These are phyloP conservation scores for Temnothorax longispinosus DNA, from an alignment of 1,140 invertebrate species.

Conservation along the genomic window DNA sequence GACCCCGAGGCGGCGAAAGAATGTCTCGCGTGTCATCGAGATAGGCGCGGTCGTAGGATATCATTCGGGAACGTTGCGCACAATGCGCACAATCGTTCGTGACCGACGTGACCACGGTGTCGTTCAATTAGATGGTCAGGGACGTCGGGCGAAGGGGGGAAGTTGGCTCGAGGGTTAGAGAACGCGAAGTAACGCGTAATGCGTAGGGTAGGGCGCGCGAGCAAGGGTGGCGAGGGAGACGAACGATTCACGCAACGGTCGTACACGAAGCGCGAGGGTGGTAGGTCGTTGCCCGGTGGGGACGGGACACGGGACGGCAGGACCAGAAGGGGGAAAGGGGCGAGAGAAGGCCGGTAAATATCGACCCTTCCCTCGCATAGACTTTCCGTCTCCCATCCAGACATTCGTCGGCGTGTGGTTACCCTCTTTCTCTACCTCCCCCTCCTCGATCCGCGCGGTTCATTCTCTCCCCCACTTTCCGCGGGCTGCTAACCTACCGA, in stretches of 20 bases:
- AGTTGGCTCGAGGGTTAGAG: slow-evolving; percentile 57
- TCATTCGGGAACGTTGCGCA: background rate
- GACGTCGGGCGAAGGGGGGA: background rate
- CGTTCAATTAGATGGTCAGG: slow-evolving; percentile 27
- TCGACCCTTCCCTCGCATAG: slow-evolving; percentile 79
- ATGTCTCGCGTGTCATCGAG: background rate
- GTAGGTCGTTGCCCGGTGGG: slow-evolving; percentile 54
- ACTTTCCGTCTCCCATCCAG: slow-evolving; percentile 73
- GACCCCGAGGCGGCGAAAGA: background rate
- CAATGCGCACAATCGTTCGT: no score
- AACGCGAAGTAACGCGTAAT: slow-evolving; percentile 29
- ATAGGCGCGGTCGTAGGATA: slow-evolving; percentile 17
- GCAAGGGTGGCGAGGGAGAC: background rate
- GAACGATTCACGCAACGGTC: slow-evolving; percentile 2
- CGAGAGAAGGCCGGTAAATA: slow-evolving; percentile 80
- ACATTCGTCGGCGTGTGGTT: slow-evolving; percentile 72
- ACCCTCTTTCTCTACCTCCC: slow-evolving; percentile 53
- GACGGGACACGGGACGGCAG: background rate
- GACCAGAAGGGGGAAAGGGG: background rate
- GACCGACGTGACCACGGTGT: slow-evolving; percentile 49
- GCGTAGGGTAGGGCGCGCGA: slow-evolving; percentile 23
- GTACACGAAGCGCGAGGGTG: slow-evolving; percentile 29
- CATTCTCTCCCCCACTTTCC: slow-evolving; percentile 34
- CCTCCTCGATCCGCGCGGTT: slow-evolving; percentile 50
- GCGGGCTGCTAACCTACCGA: slow-evolving; percentile 66